Base-by-base conservation (phyloP, 2,113 vertebrate genomes). In the Leuciscus idus region DNA sequence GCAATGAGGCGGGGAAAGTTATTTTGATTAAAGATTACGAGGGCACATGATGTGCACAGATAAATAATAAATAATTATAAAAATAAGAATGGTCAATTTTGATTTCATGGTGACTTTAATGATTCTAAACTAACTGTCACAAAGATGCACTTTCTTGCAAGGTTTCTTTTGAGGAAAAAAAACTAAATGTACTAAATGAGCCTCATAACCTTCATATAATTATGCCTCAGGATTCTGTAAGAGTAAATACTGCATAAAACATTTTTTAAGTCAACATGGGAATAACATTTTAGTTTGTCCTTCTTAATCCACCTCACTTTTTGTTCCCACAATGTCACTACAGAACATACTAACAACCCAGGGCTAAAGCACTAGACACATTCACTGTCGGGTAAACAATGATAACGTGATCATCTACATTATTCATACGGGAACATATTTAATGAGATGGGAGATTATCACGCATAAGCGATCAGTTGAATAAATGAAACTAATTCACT, bases 391-490 rank as follows among this genome's bases (percentile, higher is more conserved):
- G 13, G 26, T 79, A 61, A 61, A 79, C 33, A 61, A 7, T 39
- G 33, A 79, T 79, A 61, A 79, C 30, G 23, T 43, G 55, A 17
- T 61, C 39, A 61, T 79, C 52, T 79, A n/a, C 33, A 61, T 61
- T 79, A 79, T 61, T 79, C 77, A 79, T 78, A 43, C 1, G 6
- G 6, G 6, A 79, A n/a, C 30, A 59, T 59, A 33, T 17, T 36
- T 57, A 61, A 79, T 61, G 77, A 79, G 21, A 79, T 8, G 55
- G 33, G 30, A 79, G 12, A 79, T 61, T 61, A 79, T 61, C 6
- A 79, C 61, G 77, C 55, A 39, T 43, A 61, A 61, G 77, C 3
- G 23, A 79, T 43, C 77, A 39, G 23, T 6, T n/a, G 33, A 26
- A 79, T 57, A 79, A 61, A 79, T 11, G 0, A 79, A 57, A 61